Conservation (phyloP, 2,888 invertebrate species). For the Chironomus riparius region DNA sequence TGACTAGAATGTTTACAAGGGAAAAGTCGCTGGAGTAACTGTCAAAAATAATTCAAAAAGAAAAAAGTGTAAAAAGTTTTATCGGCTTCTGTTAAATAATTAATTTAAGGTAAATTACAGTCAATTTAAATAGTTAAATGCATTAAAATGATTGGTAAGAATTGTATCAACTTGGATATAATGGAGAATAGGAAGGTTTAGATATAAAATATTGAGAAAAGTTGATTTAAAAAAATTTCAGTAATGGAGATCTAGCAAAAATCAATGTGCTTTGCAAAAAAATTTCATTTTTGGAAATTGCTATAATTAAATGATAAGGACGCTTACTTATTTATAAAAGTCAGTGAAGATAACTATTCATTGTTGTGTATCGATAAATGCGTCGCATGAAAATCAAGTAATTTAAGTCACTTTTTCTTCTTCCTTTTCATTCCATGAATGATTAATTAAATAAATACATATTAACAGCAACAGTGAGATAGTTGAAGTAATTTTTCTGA, state of each 20-base stretch:
- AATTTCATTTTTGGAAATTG: not conserved
- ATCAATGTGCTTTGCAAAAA: constrained; percentile 7
- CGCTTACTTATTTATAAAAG: not conserved
- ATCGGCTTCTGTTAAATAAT: not conserved
- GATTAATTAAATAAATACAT: too few relatives aligned
- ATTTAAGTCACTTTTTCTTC: too few relatives aligned
- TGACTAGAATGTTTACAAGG: not conserved
- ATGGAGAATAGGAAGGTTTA: not conserved
- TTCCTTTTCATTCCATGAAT: too few relatives aligned
- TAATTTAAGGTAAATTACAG: not conserved
- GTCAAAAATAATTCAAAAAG: not conserved
- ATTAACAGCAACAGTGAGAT: too few relatives aligned
- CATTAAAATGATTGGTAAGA: not conserved
- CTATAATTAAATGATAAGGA: not conserved
- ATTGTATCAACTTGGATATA: not conserved
- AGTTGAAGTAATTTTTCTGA: too few relatives aligned
- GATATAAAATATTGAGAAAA: not conserved
- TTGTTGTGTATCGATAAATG: not conserved
- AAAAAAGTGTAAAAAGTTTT: not conserved
- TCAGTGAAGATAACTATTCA: not conserved
- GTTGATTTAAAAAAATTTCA: not conserved
- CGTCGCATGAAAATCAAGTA: too few relatives aligned
- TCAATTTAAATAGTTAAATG: not conserved
- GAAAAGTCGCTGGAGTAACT: not conserved
- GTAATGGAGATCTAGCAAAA: not conserved